phyloP scores from a whole-genome alignment of 2,797 vertebrate species.

The Merluccius polli region DNA sequence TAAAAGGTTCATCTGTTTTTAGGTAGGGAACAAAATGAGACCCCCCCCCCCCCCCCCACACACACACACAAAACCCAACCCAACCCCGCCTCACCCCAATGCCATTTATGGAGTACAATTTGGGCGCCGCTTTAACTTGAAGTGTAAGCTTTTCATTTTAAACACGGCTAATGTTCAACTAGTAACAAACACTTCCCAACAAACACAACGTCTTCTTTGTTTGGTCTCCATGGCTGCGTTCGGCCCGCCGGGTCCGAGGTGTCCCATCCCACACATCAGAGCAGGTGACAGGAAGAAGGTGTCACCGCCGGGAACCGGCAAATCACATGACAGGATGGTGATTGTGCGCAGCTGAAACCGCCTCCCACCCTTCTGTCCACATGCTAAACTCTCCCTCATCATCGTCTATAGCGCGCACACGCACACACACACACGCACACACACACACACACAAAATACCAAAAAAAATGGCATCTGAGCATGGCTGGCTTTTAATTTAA shows the following conservation, averaged over 20 bases:
- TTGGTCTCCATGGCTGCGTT: constrained; percentile 25
- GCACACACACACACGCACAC: too few species aligned
- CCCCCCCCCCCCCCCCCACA: constrained; percentile 38
- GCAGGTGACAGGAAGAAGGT: constrained; percentile 72
- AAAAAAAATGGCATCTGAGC: constrained; percentile 64
- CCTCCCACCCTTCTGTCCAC: constrained; percentile 19
- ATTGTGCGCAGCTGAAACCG: constrained; percentile 68
- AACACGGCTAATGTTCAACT: constrained; percentile 58
- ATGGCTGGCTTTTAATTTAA: constrained; percentile 78
- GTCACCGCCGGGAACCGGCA: constrained; percentile 64
- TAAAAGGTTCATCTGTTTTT: constrained; percentile 78
- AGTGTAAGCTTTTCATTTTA: constrained; percentile 64
- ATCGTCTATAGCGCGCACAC: constrained; percentile 57
- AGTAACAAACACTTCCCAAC: constrained; percentile 23
- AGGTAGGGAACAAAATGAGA: constrained; percentile 72
- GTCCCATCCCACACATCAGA: constrained; percentile 69
- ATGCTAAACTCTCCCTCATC: constrained; percentile 15
- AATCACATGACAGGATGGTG: constrained; percentile 71
- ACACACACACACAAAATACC: constrained; percentile 28
- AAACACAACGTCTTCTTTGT: not conserved
- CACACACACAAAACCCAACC: too few species aligned
- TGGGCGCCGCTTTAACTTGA: constrained; percentile 51
- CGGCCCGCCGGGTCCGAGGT: constrained; percentile 54
- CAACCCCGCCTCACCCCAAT: constrained; percentile 7
- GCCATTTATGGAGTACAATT: constrained; percentile 59